A percentile compares a stretch with the other conserved stretches of the same genome.
Conservation (phyloP, 1,140 invertebrate species). For the Drosophila pectinifera region DNA sequence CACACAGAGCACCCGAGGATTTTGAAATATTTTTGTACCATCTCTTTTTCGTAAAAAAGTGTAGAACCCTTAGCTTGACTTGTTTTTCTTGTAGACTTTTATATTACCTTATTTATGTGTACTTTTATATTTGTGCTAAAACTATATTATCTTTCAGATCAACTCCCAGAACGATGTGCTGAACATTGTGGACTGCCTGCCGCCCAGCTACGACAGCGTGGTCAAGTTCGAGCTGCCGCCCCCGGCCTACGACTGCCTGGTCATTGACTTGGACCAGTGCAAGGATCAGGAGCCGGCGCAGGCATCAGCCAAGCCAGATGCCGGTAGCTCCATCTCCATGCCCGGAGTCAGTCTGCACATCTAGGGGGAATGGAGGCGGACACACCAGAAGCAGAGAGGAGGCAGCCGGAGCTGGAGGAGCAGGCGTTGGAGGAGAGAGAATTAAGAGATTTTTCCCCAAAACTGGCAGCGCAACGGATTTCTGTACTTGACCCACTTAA, state of each 20-base stretch:
- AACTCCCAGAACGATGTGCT: conserved; percentile 84
- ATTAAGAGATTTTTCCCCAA: conserved; percentile 58
- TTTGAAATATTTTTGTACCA: no score
- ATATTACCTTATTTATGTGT: neutral
- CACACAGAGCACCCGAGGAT: no score
- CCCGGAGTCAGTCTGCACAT: conserved; percentile 60
- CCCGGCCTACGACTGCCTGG: conserved; percentile 77
- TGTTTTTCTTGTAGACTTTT: neutral
- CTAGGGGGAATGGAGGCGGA: conserved; percentile 6
- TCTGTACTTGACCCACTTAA: conserved; percentile 33
- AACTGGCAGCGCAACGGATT: conserved; percentile 36
- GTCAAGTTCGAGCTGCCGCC: conserved; percentile 79
- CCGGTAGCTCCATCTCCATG: conserved; percentile 22
- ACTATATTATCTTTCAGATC: conserved; percentile 51
- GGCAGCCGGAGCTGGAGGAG: no score
- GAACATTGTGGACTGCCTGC: conserved; percentile 80
- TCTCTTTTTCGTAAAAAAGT: no score
- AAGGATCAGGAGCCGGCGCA: conserved; percentile 61
- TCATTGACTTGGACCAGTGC: conserved; percentile 72
- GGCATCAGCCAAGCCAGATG: conserved; percentile 48
- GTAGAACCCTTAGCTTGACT: no score
- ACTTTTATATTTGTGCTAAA: neutral
- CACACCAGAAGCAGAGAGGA: no score
- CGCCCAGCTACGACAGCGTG: conserved; percentile 81
- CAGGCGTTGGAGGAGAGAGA: conserved; percentile 40